Conservation (phyloP, 2,797 vertebrate species). For the Notamacropus eugenii region DNA sequence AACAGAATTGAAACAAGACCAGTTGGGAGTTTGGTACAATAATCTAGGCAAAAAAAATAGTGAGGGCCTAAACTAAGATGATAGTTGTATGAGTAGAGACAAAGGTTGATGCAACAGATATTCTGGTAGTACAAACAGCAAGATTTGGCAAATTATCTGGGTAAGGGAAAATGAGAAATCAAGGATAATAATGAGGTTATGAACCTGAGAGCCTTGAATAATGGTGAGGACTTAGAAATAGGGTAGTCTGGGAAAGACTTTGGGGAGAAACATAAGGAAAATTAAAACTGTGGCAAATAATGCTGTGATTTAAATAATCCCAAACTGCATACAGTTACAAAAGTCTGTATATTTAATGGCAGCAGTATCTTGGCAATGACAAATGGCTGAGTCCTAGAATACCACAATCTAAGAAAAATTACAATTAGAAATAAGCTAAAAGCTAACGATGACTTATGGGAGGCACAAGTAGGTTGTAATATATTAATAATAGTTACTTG, state of each 20-base stretch:
- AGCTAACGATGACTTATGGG: background rate
- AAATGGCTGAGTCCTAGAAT: background rate
- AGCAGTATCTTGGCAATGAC: background rate
- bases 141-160: background rate
- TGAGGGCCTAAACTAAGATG: background rate
- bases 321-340: background rate
- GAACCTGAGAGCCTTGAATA: background rate
- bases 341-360: background rate
- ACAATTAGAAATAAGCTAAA: background rate
- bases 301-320: background rate
- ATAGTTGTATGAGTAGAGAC: background rate
- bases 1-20: background rate
- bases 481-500: background rate
- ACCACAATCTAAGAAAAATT: background rate
- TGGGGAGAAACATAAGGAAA: background rate
- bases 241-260: background rate
- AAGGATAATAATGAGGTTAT: background rate
- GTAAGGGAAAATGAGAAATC: background rate
- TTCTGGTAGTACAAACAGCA: background rate
- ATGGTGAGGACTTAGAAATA: background rate
- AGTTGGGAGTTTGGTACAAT: background rate
- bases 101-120: background rate
- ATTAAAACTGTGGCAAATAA: background rate
- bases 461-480: background rate
- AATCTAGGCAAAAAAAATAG: background rate